Evolutionary conservation across 2,888 invertebrate genomes (phyloP), one percentile per base, ranked within the genome.

Genomic region (Cerastis rubricosa): DNA sequence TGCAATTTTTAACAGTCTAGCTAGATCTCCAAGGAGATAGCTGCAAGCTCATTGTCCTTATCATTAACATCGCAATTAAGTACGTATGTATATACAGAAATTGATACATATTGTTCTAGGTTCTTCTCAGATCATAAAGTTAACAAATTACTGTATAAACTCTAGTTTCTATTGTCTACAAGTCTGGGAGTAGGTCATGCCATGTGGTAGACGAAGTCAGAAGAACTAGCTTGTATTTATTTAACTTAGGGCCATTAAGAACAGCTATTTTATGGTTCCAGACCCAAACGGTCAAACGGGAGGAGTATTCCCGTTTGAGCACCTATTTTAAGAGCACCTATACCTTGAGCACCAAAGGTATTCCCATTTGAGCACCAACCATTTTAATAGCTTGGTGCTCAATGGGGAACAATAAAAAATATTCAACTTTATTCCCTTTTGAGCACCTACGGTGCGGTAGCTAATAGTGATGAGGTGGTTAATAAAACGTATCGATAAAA

Each of bases 121-220:
- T 11, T 57, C 61, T 69, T 80, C 77, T 68, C 73, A 74, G 59
- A 45, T 65, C 35, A 29, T 77, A 40, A 45, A 65, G 64, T 69
- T 69, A 54, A 65, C 43, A n/a, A 59, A 74, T 74, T 77, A 77
- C 77, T 68, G 57, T 74, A 69, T 85, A 45, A 81, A 72, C 61
- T 81, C 5, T 51, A 69, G 25, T 47, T 43, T 78, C 74, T 63
- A 84, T 85, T 85, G 83, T 84, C 54, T 71, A 40, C 47, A 19
- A 22, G 14, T n/a, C 8, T 47, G 19, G 3, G 63, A 85, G 64
- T 85, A 68, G 85, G 83, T 81, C 85, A 83, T 0, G 25, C 0
- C 51, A 71, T 7, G 1, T 29, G 19, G 0, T 5, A 22, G 7
- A 7, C 9, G 19, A n/a, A 47, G 11, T 22, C 22, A 74, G 59